Percentiles rank a stretch among this genome's conserved stretches.
Conservation (phyloP, 2,888 invertebrate genomes). For the Andrena bucephala region DNA sequence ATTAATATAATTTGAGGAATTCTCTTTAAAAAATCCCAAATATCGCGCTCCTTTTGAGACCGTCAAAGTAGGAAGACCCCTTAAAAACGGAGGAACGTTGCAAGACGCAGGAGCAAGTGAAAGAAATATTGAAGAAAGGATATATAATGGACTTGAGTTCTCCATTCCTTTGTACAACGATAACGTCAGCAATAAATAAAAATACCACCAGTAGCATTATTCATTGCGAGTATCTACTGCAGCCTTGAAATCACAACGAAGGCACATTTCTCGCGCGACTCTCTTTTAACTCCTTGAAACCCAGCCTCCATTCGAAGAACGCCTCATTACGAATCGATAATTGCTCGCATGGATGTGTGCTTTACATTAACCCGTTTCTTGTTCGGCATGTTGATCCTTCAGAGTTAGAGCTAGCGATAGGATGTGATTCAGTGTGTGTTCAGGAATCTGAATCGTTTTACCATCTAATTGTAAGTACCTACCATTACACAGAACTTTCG, state of each 20-base stretch:
- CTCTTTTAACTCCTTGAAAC: background rate
- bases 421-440: constrained; percentile 8
- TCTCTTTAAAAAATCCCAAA: too few species aligned
- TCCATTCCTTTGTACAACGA: background rate
- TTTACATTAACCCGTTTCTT: constrained; percentile 23
- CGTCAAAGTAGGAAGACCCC: too few species aligned
- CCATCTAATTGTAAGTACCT: background rate
- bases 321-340: constrained; percentile 31
- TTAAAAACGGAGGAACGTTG: too few species aligned
- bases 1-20: too few species aligned
- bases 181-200: background rate
- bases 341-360: background rate
- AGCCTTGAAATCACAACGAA: background rate
- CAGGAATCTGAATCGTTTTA: background rate
- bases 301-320: constrained; percentile 17
- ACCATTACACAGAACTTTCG: background rate
- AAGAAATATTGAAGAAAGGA: background rate
- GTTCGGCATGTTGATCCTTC: constrained; percentile 9
- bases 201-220: background rate
- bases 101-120: background rate
- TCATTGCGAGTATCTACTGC: background rate
- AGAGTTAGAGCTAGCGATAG: constrained; percentile 11
- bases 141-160: background rate
- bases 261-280: background rate
- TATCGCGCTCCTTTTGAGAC: too few species aligned